Percentiles rank a stretch among this genome's conserved stretches.
These are phyloP conservation scores for Myiothlypis coronata DNA, from an alignment of 2,797 vertebrate species.

Conservation along the genomic window DNA sequence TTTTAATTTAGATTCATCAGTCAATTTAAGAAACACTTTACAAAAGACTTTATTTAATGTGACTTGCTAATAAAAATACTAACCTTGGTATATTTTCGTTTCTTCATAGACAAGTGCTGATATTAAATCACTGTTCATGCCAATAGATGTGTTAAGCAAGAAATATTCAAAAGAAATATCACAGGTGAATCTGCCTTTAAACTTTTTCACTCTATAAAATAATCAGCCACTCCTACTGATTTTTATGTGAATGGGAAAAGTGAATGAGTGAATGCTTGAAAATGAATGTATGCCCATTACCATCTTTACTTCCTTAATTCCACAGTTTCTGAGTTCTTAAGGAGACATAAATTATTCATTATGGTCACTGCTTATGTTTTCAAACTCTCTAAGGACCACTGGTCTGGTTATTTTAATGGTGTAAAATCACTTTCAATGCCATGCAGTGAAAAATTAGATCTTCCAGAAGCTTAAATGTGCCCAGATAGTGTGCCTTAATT, in stretches of 20 bases:
- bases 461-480: background rate
- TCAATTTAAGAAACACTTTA: background rate
- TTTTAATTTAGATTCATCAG: background rate
- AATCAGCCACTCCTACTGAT: background rate
- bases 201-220: background rate
- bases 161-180: conserved; percentile 82
- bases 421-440: background rate
- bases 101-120: conserved; percentile 80
- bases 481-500: background rate
- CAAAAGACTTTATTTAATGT: background rate
- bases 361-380: background rate
- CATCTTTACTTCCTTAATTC: background rate
- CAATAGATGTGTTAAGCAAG: conserved; percentile 76
- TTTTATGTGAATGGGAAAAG: background rate
- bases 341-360: background rate
- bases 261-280: background rate
- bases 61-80: background rate
- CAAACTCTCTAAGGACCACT: background rate
- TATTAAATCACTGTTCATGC: conserved; percentile 86
- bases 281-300: background rate
- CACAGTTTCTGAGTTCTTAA: background rate
- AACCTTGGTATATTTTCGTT: conserved; percentile 1
- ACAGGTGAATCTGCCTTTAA: conserved; percentile 78
- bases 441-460: background rate
- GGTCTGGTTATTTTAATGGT: background rate